These are phyloP conservation scores for Callionymus lyra DNA, from an alignment of 2,113 vertebrate genomes.

Conservation along the genomic window DNA sequence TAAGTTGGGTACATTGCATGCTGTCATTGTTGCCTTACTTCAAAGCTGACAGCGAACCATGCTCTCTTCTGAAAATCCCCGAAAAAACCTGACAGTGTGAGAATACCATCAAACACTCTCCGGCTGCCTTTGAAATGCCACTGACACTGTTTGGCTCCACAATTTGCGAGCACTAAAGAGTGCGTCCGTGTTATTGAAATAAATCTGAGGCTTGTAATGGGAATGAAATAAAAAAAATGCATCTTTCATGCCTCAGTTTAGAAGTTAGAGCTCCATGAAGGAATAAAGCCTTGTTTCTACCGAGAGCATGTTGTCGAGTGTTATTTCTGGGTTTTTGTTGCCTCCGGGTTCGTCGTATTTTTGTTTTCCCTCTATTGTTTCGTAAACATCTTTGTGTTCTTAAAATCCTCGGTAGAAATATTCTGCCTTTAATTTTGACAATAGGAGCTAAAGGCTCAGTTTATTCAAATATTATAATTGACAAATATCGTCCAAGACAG, in stretches of 20 bases:
- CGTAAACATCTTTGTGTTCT: not conserved
- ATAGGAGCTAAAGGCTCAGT: no score
- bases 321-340: slow-evolving; percentile 20
- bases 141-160: slow-evolving; percentile 59
- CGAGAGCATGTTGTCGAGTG: slow-evolving; percentile 42
- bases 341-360: slow-evolving; percentile 20
- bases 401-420: no score
- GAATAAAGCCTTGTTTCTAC: slow-evolving; percentile 40
- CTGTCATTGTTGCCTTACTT: slow-evolving; percentile 62
- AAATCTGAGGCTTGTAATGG: slow-evolving; percentile 63
- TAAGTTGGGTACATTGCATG: slow-evolving; percentile 29
- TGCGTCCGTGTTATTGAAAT: slow-evolving; percentile 58
- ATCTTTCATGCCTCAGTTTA: slow-evolving; percentile 54
- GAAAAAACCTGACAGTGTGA: slow-evolving; percentile 56
- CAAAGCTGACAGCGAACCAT: slow-evolving; percentile 52
- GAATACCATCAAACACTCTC: slow-evolving; percentile 63
- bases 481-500: no score
- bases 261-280: slow-evolving; percentile 36
- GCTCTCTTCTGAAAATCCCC: slow-evolving; percentile 39
- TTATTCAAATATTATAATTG: no score
- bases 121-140: slow-evolving; percentile 59
- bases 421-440: no score
- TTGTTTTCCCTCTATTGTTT: slow-evolving; percentile 2
- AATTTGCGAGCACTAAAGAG: slow-evolving; percentile 58
- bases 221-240: slow-evolving; percentile 63